A percentile compares a stretch with the other conserved stretches of the same genome.
Evolutionary conservation across 2,888 invertebrate species (phyloP).

Genomic region (Polymixis lichenea): DNA sequence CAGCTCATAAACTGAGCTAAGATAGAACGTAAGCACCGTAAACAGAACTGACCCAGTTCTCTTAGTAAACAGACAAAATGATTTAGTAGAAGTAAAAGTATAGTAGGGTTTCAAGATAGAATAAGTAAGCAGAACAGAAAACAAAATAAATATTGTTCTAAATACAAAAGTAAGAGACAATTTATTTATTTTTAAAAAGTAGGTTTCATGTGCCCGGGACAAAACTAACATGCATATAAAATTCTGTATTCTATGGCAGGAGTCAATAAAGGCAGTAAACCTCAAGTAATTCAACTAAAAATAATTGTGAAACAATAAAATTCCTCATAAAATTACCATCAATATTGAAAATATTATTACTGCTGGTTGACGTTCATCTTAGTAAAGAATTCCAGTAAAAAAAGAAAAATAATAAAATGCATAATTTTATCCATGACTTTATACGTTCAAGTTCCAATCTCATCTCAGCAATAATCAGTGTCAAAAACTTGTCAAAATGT

Average conservation of each 20-base stretch:
- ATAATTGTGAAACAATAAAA: constrained; percentile 19
- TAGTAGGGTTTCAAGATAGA: not conserved
- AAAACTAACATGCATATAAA: not conserved
- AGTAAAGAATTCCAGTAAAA: not conserved
- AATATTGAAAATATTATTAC: not conserved
- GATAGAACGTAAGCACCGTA: not conserved
- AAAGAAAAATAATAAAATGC: not conserved
- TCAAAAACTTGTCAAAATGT: too few relatives aligned
- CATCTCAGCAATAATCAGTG: too few relatives aligned
- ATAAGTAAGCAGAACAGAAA: not conserved
- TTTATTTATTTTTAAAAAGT: not conserved
- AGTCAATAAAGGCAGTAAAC: not conserved
- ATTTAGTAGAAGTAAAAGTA: not conserved
- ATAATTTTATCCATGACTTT: too few relatives aligned
- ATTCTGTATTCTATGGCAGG: not conserved
- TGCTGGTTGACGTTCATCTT: not conserved
- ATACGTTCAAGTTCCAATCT: too few relatives aligned
- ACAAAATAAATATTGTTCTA: not conserved
- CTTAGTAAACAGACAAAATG: constrained; percentile 1
- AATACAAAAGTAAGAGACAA: not conserved
- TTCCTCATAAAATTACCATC: not conserved
- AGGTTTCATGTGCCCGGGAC: too few relatives aligned
- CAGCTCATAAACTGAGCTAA: constrained; percentile 20
- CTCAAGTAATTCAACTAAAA: not conserved
- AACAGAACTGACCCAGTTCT: constrained; percentile 14